These are phyloP conservation scores for Scomberomorus guttatus DNA, from an alignment of 2,797 vertebrate genomes.

Conservation along the genomic window DNA sequence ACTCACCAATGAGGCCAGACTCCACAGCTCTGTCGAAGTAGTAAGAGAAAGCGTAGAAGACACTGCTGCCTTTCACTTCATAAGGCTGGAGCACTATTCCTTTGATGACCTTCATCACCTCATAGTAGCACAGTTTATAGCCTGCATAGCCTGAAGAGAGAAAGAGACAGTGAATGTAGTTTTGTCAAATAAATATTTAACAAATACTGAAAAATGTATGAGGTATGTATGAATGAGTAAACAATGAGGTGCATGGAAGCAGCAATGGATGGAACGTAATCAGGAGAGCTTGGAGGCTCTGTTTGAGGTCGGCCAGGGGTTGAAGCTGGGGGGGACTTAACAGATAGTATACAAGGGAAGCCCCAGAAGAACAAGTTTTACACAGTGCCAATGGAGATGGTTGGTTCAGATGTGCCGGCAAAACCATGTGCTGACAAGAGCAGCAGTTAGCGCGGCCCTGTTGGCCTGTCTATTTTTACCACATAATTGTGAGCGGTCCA, in stretches of 20 bases:
- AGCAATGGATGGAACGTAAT: constrained; percentile 45
- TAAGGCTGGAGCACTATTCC: constrained; percentile 94
- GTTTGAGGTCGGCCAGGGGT: constrained; percentile 61
- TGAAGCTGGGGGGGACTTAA: constrained; percentile 57
- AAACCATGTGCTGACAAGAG: constrained; percentile 84
- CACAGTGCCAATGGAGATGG: constrained; percentile 61
- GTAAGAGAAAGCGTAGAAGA: constrained; percentile 98
- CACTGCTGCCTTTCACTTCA: constrained; percentile 91
- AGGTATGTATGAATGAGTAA: background rate
- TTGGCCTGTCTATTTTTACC: constrained; percentile 83
- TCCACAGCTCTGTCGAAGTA: constrained; percentile 96
- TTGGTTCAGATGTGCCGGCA: constrained; percentile 58
- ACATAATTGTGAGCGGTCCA: constrained; percentile 85
- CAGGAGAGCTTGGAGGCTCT: constrained; percentile 24
- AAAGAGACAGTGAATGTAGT: constrained; percentile 12
- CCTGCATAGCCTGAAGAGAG: constrained; percentile 89
- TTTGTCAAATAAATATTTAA: constrained; percentile 14
- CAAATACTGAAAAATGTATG: constrained; percentile 4
- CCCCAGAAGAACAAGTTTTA: constrained; percentile 75
- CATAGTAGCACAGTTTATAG: constrained; percentile 95
- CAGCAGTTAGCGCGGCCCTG: constrained; percentile 73
- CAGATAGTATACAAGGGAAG: constrained; percentile 73
- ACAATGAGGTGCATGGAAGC: constrained; percentile 33
- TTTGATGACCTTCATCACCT: constrained; percentile 92
- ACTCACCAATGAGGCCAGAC: constrained; percentile 93